Evolutionary conservation across 2,113 vertebrate species (phyloP).

Genomic region (Bubo scandiacus): DNA sequence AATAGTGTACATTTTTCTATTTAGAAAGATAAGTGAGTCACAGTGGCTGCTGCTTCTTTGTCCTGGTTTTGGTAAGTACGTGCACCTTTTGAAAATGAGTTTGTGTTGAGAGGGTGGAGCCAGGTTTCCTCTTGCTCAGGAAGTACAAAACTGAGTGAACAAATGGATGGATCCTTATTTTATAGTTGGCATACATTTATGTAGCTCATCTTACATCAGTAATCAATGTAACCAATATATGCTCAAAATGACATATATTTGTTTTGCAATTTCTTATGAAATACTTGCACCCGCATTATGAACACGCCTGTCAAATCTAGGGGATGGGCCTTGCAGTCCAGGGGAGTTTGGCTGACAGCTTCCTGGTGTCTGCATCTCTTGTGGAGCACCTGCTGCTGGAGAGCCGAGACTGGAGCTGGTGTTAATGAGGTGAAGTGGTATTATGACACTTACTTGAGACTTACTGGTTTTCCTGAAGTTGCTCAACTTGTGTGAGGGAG

Average conservation of each 20-base stretch:
- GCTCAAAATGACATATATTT: not conserved
- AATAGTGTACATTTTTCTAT: not conserved
- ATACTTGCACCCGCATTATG: not conserved
- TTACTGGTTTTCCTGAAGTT: not conserved
- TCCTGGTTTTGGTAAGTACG: not conserved
- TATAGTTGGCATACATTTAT: not conserved
- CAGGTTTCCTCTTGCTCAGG: not conserved
- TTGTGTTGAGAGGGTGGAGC: not conserved
- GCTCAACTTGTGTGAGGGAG: not conserved
- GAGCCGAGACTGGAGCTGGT: not conserved
- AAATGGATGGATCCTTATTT: not conserved
- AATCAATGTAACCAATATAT: not conserved
- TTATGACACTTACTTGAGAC: not conserved
- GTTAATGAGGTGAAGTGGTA: not conserved
- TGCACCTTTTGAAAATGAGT: not conserved
- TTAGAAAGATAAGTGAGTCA: not conserved
- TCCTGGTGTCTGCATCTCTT: not conserved
- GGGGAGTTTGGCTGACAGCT: not conserved
- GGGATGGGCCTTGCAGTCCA: not conserved
- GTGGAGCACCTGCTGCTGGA: not conserved
- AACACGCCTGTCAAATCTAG: not conserved
- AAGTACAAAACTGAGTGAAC: not conserved
- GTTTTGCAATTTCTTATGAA: not conserved
- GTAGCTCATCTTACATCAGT: not conserved
- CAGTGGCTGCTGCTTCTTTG: not conserved